Base-by-base conservation (phyloP, 2,797 vertebrate genomes). In the Epinephelus malabaricus region DNA sequence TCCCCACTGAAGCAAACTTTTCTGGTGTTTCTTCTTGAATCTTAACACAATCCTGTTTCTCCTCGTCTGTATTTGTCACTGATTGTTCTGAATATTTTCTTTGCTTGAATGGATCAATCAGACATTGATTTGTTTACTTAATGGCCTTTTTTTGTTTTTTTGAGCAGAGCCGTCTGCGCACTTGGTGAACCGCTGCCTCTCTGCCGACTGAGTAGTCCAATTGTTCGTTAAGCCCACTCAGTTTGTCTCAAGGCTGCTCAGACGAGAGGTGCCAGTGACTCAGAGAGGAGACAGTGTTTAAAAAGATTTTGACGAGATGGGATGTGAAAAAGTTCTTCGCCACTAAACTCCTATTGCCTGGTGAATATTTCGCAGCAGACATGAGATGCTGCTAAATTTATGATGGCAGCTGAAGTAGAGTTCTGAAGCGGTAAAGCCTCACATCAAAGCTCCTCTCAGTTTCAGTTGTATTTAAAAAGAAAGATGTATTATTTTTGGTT, bases 221-320 rank as follows among this genome's bases (percentile, higher is more conserved):
- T 75, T 61, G 77, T 71, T 78, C 11, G 0, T 19, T 51, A 46
- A 73, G 69, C 65, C 69, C 78, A 69, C 59, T 75, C 76, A 17
- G 30, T 66, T 60, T 60, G 68, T 81, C 71, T 73, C 64, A 34
- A 69, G 81, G 78, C 74, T 67, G 71, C 71, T 69, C 54, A 45
- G 56, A 56, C 53, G n/a, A 64, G 69, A 76, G 54, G 61, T 51
- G 63, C 2, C 11, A 69, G 62, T 83, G 81, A 89, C 45, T 72
- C 76, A n/a, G 56, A 82, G 43, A 71, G 12, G 38, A 86, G 53
- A 67, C 54, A 0, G 23, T 14, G 19, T 70, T 79, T 67, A 43
- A 81, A 75, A 66, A 74, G 63, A 63, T 70, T 82, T 71, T 81
- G 69, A 87, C 53, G 18, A 51, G 60, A 81, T 66, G 49, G 78